Percentiles rank a stretch among this genome's conserved stretches.
phyloP scores from a whole-genome alignment of 2,888 invertebrate genomes.

The Rotaria magnacalcarata region DNA sequence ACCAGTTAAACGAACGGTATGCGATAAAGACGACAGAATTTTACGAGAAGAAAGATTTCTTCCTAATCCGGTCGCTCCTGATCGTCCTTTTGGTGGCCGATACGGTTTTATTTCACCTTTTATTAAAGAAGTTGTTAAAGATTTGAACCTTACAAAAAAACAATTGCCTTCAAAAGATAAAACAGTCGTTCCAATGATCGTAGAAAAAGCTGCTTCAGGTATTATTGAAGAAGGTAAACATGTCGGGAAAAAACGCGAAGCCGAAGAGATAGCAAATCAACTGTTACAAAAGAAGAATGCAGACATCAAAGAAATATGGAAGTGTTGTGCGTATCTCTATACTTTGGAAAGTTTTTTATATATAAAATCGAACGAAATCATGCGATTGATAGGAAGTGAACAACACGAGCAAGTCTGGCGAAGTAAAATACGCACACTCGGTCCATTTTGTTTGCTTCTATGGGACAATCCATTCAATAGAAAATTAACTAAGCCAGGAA shows the following conservation, averaged over 20 bases:
- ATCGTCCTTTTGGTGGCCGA: not conserved
- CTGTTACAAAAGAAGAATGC: not conserved
- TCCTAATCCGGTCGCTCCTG: not conserved
- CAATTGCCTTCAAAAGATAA: not conserved
- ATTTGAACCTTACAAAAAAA: not conserved
- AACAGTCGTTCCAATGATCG: not conserved
- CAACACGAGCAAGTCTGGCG: not conserved
- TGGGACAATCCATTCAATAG: conserved; percentile 25
- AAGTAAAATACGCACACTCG: not conserved
- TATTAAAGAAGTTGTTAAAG: not conserved
- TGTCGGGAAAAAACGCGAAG: not conserved
- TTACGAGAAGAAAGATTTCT: not conserved
- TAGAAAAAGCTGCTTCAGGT: not conserved
- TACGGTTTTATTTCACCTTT: conserved; percentile 32
- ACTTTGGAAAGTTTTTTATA: not conserved
- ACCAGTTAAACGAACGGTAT: not conserved
- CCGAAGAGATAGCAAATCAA: not conserved
- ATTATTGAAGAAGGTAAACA: not conserved
- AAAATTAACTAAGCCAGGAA: not conserved
- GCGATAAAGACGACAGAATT: not conserved
- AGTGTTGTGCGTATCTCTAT: not conserved
- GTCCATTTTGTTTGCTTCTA: not conserved
- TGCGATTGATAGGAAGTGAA: conserved; percentile 23
- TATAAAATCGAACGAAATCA: not conserved
- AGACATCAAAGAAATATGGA: not conserved